Conservation (phyloP, 2,113 vertebrate genomes). For the Heterotis niloticus region DNA sequence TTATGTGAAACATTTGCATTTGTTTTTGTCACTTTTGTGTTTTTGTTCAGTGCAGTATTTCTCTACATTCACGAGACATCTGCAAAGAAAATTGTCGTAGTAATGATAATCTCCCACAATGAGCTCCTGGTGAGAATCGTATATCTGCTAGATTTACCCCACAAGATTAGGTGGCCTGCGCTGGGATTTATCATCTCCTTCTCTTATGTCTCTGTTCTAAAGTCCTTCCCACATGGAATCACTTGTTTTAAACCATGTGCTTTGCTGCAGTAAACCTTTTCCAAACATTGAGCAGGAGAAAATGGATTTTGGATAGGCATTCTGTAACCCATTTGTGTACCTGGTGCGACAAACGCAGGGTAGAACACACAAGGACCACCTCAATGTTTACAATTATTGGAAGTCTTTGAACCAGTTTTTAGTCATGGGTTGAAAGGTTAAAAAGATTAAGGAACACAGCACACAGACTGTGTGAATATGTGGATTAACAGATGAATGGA, state of each 20-base stretch:
- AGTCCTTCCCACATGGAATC: not conserved
- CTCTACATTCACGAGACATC: not conserved
- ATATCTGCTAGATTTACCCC: not conserved
- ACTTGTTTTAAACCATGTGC: not conserved
- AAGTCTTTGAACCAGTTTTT: no score
- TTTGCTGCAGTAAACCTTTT: no score
- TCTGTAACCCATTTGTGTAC: no score
- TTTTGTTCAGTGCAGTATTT: not conserved
- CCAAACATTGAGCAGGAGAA: no score
- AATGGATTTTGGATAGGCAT: no score
- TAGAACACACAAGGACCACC: no score
- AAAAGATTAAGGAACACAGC: no score
- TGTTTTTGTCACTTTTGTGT: not conserved
- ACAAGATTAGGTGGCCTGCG: not conserved
- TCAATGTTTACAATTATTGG: no score
- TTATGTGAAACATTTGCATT: not conserved
- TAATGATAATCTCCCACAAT: not conserved
- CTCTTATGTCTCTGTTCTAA: not conserved
- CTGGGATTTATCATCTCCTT: not conserved
- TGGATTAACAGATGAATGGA: no score
- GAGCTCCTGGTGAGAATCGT: conserved; percentile 1
- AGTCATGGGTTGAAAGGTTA: no score
- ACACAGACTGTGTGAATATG: no score
- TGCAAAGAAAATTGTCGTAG: not conserved
- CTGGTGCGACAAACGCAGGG: no score